Base-by-base conservation (phyloP, 2,888 invertebrate species). In the Imbricaverruca yamaguchii region DNA sequence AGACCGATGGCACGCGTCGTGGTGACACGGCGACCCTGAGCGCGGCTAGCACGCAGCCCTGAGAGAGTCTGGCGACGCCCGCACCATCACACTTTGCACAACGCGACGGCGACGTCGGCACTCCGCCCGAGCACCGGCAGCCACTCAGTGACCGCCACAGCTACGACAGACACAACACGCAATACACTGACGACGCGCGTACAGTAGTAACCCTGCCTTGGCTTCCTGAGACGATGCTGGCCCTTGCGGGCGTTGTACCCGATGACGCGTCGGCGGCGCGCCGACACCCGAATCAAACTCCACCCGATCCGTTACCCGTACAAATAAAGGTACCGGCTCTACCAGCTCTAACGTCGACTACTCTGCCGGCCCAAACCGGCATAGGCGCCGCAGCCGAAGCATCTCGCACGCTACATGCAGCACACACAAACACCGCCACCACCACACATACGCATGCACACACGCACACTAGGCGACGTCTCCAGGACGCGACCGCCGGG, bases 291-390 rank as follows among this genome's bases (percentile, higher is more conserved):
- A 9, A 8, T 65, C 18, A 53, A 74, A 74, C 74, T 55, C 74
- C n/a, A 74, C 21, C 53, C 11, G 10, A 53, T 55, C 55, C 39
- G 53, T 74, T 74, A 74, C 74, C 74, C 74, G 74, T 74, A 74
- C 74, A 74, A 74, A 74, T 74, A 55, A 55, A 74, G 74, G 74
- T 74, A 55, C 74, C 53, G 53, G 53, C 53, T 53, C 55, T 74
- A 11, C 15, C 15, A 59, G 15, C 59, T 15, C 18, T 21, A 53
- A 74, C 18, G 6, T 21, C 11, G 23, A 13, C 8, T 9, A 23
- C 39, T 18, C 15, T 15, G n/a, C 12, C 74, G 55, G 18, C 21
- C 1, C 53, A 23, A 53, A 21, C 12, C n/a, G n/a, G 67, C 23
- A 25, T 3, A 12, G 23, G 23, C 25, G 25, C 67, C 25, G 25